Conservation (phyloP, 2,888 invertebrate species). For the Rhorus exstirpatorius region DNA sequence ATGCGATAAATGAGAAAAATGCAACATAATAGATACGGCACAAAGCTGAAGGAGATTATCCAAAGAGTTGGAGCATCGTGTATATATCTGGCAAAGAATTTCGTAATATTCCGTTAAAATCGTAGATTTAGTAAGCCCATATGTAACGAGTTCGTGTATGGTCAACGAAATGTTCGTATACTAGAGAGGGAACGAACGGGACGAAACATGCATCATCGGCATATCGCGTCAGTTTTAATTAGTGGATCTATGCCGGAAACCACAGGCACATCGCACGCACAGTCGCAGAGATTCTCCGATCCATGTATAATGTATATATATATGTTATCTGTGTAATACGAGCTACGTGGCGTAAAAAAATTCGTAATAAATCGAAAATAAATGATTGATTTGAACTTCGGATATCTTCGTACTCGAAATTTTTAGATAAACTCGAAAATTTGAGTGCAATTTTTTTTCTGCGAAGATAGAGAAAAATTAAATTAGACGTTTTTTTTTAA, state of each 20-base stretch:
- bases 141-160: not conserved
- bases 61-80: not conserved
- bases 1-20: too few relatives aligned
- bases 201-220: slow-evolving; percentile 37
- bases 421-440: not conserved
- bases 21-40: not conserved
- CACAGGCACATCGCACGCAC: not conserved
- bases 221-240: slow-evolving; percentile 51
- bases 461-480: too few relatives aligned
- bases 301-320: not conserved
- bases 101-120: not conserved
- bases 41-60: not conserved
- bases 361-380: not conserved
- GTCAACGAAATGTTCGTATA: not conserved
- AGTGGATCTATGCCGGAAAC: slow-evolving; percentile 22
- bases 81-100: not conserved
- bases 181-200: slow-evolving; percentile 4
- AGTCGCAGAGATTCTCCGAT: slow-evolving; percentile 11
- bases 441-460: not conserved
- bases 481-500: too few relatives aligned
- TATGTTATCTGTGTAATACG: not conserved
- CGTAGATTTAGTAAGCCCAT: not conserved
- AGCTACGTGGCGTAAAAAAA: not conserved
- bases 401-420: not conserved
- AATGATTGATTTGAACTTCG: not conserved